Evolutionary conservation across 2,113 vertebrate genomes (phyloP).

Genomic region (Lepus americanus): DNA sequence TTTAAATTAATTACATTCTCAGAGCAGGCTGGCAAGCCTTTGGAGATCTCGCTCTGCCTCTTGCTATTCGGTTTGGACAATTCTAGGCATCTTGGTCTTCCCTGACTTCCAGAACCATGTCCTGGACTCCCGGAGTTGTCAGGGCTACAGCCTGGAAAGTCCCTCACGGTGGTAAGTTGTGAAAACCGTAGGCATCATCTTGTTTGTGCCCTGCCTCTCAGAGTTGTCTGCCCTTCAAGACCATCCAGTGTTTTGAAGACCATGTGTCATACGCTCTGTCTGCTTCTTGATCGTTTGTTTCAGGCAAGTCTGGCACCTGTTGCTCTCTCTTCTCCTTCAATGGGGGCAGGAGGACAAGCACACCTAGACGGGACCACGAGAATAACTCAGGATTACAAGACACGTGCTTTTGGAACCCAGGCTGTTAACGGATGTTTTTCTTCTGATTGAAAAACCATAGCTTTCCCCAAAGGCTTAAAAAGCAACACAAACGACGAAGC

Average conservation of each 20-base stretch:
- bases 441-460: slow-evolving; percentile 1
- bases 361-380: not conserved
- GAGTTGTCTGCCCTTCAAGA: not conserved
- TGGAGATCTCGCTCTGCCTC: not conserved
- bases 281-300: not conserved
- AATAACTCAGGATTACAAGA: not conserved
- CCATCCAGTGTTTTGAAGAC: not conserved
- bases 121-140: not conserved
- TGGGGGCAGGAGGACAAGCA: not conserved
- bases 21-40: not conserved
- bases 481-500: not conserved
- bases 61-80: not conserved
- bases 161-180: not conserved
- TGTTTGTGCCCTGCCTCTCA: not conserved
- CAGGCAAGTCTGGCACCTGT: not conserved
- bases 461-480: not conserved
- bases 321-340: not conserved
- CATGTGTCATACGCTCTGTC: not conserved
- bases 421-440: not conserved
- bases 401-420: not conserved
- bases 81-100: not conserved
- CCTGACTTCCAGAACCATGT: not conserved
- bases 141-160: not conserved
- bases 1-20: not conserved
- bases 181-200: not conserved